Evolutionary conservation across 2,888 invertebrate species (phyloP), one percentile per base, ranked within the genome.

Genomic region (Melikaiella ostensackeni): DNA sequence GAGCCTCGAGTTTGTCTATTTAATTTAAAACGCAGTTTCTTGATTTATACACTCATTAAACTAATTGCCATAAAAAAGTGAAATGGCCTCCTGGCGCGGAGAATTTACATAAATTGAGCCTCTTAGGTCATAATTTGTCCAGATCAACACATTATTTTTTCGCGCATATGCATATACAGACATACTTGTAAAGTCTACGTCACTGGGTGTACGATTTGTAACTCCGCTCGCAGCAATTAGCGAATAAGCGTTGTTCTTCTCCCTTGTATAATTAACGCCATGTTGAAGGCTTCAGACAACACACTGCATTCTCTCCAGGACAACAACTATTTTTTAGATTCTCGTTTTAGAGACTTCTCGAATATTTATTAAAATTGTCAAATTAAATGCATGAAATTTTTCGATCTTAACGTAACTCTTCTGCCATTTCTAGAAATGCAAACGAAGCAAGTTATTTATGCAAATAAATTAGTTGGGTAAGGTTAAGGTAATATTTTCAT

Each of bases 51-150:
- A 19, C 30, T 50, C 50, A 50, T 70, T 70, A 50, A 70, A 70
- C 30, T 70, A 70, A 70, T 70, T 70, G 50, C 30, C 27, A 33
- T 70, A 50, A 70, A 70, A 70, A 70, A 46, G n/a, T 70, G 13
- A 70, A 70, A 46, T 46, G 27, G 46, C 50, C 50, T 70, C 30
- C n/a, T 70, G 46, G 50, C 50, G 70, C 30, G 33, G 50, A 50
- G 70, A 50, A 70, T 70, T 70, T 70, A 50, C 55, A 70, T 70
- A 70, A 70, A 70, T 70, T 70, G 50, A 70, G 50, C 50, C 50
- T 50, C 70, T 70, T 50, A 50, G 50, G 50, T 70, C 50, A 70
- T 70, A 70, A 50, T 46, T 70, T 70, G 70, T 70, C 30, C 50
- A 33, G 50, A 55, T 70, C 70, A 50, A 50, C 50, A 70, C 70